Evolutionary conservation across 2,113 vertebrate genomes (phyloP).

Genomic region (Gymnarchus niloticus): DNA sequence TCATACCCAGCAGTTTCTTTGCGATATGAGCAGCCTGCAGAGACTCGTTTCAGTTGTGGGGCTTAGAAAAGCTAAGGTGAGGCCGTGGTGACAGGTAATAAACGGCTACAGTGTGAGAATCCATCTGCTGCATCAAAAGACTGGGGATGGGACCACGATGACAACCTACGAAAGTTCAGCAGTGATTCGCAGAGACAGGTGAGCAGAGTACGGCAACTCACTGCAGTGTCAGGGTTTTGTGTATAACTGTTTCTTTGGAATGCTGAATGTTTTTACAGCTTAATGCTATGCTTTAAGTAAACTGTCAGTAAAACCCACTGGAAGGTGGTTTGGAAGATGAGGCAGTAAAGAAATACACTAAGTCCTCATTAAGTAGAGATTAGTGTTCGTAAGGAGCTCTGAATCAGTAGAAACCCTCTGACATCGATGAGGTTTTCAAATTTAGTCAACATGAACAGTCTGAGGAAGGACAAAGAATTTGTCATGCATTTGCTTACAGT

Average conservation of each 20-base stretch:
- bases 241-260: background rate
- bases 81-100: constrained; percentile 57
- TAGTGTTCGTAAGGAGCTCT: constrained; percentile 50
- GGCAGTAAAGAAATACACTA: constrained; percentile 51
- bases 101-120: constrained; percentile 57
- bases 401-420: constrained; percentile 53
- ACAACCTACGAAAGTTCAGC: constrained; percentile 40
- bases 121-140: constrained; percentile 62
- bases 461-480: too few species aligned
- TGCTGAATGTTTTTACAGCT: constrained; percentile 25
- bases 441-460: constrained; percentile 23
- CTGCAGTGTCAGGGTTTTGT: background rate
- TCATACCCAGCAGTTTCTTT: background rate
- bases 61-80: constrained; percentile 41
- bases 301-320: constrained; percentile 17
- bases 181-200: constrained; percentile 39
- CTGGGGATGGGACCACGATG: constrained; percentile 55
- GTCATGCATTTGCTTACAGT: too few species aligned
- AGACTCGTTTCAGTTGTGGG: constrained; percentile 42
- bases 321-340: constrained; percentile 43
- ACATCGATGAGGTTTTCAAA: too few species aligned
- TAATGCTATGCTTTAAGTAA: constrained; percentile 38
- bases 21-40: constrained; percentile 17
- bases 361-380: constrained; percentile 60
- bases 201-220: too few species aligned